Conservation (phyloP, 2,888 invertebrate species). For the Drosophila cognata region DNA sequence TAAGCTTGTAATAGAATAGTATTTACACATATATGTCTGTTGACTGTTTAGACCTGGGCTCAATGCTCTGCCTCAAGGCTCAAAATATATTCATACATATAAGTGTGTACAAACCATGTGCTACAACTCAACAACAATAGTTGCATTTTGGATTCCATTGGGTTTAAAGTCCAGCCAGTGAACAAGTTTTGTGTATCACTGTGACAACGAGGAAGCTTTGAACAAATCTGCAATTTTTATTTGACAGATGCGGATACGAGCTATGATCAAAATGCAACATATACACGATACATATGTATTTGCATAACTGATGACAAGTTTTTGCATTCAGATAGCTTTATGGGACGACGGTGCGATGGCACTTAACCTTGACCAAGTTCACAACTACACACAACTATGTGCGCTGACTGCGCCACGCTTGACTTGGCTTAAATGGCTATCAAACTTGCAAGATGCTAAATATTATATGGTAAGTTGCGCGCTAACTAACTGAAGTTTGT, state of each 20-base stretch:
- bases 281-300: background rate
- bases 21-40: background rate
- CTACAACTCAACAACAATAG: background rate
- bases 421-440: background rate
- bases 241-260: conserved; percentile 5
- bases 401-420: conserved; percentile 2
- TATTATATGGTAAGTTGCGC: background rate
- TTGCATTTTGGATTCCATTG: conserved; percentile 2
- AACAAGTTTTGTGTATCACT: conserved; percentile 3
- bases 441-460: background rate
- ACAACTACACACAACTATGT: background rate
- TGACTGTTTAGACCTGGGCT: background rate
- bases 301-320: background rate
- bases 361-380: conserved; percentile 30
- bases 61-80: conserved; percentile 10
- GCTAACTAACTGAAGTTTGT: background rate
- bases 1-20: conserved; percentile 3
- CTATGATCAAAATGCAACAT: background rate
- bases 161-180: conserved; percentile 8
- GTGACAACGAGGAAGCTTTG: conserved; percentile 1
- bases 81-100: background rate
- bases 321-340: background rate
- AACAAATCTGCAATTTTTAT: conserved; percentile 1
- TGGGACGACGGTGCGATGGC: background rate
- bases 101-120: background rate